Conservation (phyloP, 2,888 invertebrate species). For the Acronicta alni region DNA sequence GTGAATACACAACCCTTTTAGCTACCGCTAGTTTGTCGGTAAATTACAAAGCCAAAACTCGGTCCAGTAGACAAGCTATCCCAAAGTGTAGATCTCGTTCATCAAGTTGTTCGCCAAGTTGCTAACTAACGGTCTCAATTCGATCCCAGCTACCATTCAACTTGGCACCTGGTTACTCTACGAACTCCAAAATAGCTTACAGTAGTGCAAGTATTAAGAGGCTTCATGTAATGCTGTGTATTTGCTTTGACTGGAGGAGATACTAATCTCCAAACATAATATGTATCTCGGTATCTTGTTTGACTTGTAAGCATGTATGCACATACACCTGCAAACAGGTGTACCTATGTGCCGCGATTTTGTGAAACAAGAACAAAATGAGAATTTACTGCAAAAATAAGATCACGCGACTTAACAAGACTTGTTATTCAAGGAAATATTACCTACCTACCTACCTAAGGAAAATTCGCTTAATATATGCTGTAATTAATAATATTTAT, state of each 20-base stretch:
- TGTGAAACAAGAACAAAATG: no score
- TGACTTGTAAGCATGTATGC: background rate
- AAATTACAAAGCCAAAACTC: slow-evolving; percentile 38
- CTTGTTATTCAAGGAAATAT: no score
- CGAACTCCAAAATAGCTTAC: slow-evolving; percentile 7
- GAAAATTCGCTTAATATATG: no score
- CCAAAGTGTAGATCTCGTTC: slow-evolving; percentile 39
- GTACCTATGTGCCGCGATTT: no score
- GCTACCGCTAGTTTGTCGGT: slow-evolving; percentile 10
- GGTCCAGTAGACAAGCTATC: slow-evolving; percentile 28
- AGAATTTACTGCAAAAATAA: no score
- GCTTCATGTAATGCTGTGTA: background rate
- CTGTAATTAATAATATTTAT: no score
- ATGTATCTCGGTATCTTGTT: background rate
- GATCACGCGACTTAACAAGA: no score
- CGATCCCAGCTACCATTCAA: slow-evolving; percentile 46
- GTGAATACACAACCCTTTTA: slow-evolving; percentile 17
- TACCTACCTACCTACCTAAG: no score
- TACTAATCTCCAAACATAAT: background rate
- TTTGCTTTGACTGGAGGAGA: no score
- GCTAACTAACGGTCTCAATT: slow-evolving; percentile 46
- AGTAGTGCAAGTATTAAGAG: slow-evolving; percentile 10
- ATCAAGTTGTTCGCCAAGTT: slow-evolving; percentile 51
- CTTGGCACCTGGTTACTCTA: slow-evolving; percentile 37
- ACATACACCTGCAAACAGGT: no score